phyloP scores from a whole-genome alignment of 2,797 vertebrate genomes.

The Craterocephalus amniculus region DNA sequence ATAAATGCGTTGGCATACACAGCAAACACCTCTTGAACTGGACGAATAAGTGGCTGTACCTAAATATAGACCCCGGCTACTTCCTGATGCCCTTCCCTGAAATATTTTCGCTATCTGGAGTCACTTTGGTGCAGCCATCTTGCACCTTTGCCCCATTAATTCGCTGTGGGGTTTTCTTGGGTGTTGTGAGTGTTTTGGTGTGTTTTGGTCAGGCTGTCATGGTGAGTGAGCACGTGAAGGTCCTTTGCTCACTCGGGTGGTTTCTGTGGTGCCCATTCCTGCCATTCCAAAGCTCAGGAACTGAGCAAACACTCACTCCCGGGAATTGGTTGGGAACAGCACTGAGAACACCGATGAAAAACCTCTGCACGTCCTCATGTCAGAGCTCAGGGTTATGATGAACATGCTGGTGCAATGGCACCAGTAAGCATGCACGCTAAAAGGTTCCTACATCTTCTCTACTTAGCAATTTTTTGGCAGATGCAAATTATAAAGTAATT shows the following conservation, averaged over 20 bases:
- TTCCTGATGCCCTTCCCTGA: background rate
- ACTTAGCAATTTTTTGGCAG: too few species aligned
- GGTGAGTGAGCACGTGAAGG: constrained; percentile 70
- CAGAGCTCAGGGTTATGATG: background rate
- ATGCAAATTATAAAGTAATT: too few species aligned
- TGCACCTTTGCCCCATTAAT: background rate
- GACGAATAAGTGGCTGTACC: constrained; percentile 38
- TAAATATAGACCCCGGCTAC: background rate
- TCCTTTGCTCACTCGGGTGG: constrained; percentile 68
- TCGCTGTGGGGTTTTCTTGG: background rate
- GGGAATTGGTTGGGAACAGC: constrained; percentile 27
- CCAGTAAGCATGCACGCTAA: background rate
- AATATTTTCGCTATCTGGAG: background rate
- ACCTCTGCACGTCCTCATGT: constrained; percentile 3
- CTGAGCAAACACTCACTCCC: constrained; percentile 63
- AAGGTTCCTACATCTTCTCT: background rate
- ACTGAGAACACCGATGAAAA: constrained; percentile 10
- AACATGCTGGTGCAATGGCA: too few species aligned
- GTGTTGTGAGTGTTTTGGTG: constrained; percentile 64
- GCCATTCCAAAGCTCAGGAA: constrained; percentile 67
- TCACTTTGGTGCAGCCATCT: background rate
- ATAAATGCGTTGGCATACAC: background rate
- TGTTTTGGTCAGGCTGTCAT: constrained; percentile 78
- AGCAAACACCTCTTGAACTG: constrained; percentile 34
- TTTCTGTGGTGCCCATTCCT: constrained; percentile 75